Evolutionary conservation across 1,140 invertebrate species (phyloP).

Genomic region (Drosophila repleta): DNA sequence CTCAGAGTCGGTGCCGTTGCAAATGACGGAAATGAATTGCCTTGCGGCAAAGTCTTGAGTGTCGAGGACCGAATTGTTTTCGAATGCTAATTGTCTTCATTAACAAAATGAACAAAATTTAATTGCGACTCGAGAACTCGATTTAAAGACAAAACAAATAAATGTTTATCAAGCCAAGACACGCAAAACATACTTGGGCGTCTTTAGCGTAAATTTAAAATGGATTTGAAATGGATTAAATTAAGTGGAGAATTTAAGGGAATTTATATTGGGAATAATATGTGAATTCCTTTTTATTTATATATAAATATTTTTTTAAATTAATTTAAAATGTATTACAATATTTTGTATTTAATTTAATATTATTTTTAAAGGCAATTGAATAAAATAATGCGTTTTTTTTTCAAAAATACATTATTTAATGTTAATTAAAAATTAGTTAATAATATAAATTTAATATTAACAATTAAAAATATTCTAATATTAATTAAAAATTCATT

Average conservation of each 20-base stretch:
- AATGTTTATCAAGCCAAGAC: not conserved
- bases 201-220: not conserved
- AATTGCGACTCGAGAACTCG: not conserved
- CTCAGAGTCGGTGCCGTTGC: not conserved
- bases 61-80: conserved; percentile 52
- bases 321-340: no score
- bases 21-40: conserved; percentile 69
- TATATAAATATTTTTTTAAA: no score
- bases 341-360: no score
- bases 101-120: conserved; percentile 40
- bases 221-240: not conserved
- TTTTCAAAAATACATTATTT: no score
- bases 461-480: no score
- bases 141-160: conserved; percentile 5
- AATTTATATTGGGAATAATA: not conserved
- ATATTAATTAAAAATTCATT: no score
- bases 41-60: conserved; percentile 43
- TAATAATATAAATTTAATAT: not conserved
- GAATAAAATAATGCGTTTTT: no score
- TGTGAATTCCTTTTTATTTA: no score
- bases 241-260: not conserved
- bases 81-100: conserved; percentile 48
- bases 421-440: no score
- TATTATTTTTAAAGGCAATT: no score
- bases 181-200: not conserved